Base-by-base conservation (phyloP, 2,888 invertebrate species). In the Tipula unca region DNA sequence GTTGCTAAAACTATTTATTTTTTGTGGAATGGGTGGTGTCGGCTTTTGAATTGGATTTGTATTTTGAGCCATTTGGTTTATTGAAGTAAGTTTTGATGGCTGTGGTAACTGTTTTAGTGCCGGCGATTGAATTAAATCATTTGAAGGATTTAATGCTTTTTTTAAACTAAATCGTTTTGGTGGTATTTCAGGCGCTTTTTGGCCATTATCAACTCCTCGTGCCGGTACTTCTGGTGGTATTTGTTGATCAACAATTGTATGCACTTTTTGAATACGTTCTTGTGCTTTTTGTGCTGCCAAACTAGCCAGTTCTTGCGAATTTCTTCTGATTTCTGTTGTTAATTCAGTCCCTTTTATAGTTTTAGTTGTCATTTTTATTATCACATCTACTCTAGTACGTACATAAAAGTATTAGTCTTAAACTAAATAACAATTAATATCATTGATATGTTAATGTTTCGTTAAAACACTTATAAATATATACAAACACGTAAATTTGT, bases 191-290 rank as follows among this genome's bases (percentile, higher is more conserved):
- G 91, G 91, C 35, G 91, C 89, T 0, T 89, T 87, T 6, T 90
- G 89, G 54, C 86, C 86, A 48, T 87, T 87, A 84, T 89, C 90
- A 86, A 89, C 87, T 0, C 89, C 89, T 13, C 91, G 89, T 1
- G 90, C 90, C 69, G 91, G 91, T 87, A 91, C 90, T 85, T 90
- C 90, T 13, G 91, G 91, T 87, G 90, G 90, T 85, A 90, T 90
- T 20, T 90, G 89, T 29, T 87, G 86, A 35, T 86, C 86, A 13
- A 35, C 85, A 36, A 85, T 39, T 13, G 29, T n/a, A 20, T 85
- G 39, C 36, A 88, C 88, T 39, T 90, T 90, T 86, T 88, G 89
- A 4, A 90, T 87, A 85, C 90, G 88, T 87, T 91, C 90, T 87
- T 91, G 90, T 4, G 89, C 91, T 29, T 90, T 89, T 35, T 90